Evolutionary conservation across 2,888 invertebrate species (phyloP).

Genomic region (Nipponacmea schrenckii): DNA sequence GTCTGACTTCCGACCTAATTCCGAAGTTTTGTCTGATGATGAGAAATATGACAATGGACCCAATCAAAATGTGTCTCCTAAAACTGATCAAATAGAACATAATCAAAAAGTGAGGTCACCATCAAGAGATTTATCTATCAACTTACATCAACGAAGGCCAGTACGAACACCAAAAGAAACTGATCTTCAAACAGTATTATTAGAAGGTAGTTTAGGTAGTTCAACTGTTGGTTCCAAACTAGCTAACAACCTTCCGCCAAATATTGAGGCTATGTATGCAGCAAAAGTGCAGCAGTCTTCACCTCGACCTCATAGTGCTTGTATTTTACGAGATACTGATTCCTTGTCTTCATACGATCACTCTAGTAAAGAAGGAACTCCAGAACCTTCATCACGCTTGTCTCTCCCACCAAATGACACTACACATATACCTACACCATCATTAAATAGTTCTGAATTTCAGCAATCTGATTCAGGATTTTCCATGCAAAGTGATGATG

Average conservation of each 20-base stretch:
- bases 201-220: slow-evolving; percentile 49
- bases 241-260: slow-evolving; percentile 31
- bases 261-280: slow-evolving; percentile 11
- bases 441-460: slow-evolving; percentile 34
- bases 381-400: slow-evolving; percentile 9
- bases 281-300: slow-evolving; percentile 3
- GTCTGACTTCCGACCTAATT: slow-evolving; percentile 15
- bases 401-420: slow-evolving; percentile 18
- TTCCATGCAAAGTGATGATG: slow-evolving; percentile 47
- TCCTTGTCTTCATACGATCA: slow-evolving; percentile 16
- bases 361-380: slow-evolving; percentile 17
- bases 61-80: slow-evolving; percentile 16
- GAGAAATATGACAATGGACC: slow-evolving; percentile 24
- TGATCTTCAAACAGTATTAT: slow-evolving; percentile 42
- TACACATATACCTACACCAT: slow-evolving; percentile 7
- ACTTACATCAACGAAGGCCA: neutral
- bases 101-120: slow-evolving; percentile 1
- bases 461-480: slow-evolving; percentile 55
- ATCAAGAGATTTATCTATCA: neutral
- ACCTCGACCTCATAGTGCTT: slow-evolving; percentile 8
- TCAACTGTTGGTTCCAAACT: slow-evolving; percentile 49
- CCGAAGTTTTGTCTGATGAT: slow-evolving; percentile 18
- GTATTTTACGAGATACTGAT: slow-evolving; percentile 14
- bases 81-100: slow-evolving; percentile 22
- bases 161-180: slow-evolving; percentile 19